Conservation (phyloP, 2,113 vertebrate genomes). For the human (Homo sapiens) region GRCh38 chr13:105022001-105022500, state of each 20-base stretch:
- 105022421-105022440: not conserved
- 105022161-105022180: not conserved
- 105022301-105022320: not conserved
- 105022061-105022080: not conserved
- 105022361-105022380: not conserved
- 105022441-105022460: not conserved
- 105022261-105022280: not conserved
- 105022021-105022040: not conserved
- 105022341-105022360: not conserved
- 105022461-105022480: not conserved
- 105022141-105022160: not conserved
- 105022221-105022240: not conserved
- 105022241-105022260: not conserved
- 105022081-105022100: too few species aligned
- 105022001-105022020: not conserved
- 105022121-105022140: too few species aligned
- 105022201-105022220: not conserved
- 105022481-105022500: not conserved
- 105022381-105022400: not conserved
- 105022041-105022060: not conserved
- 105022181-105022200: not conserved
- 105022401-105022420: too few species aligned
- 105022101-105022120: not conserved
- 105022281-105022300: not conserved
- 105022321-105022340: not conserved